Conservation (phyloP, 2,113 vertebrate genomes). For the Brachypteracias leptosomus region DNA sequence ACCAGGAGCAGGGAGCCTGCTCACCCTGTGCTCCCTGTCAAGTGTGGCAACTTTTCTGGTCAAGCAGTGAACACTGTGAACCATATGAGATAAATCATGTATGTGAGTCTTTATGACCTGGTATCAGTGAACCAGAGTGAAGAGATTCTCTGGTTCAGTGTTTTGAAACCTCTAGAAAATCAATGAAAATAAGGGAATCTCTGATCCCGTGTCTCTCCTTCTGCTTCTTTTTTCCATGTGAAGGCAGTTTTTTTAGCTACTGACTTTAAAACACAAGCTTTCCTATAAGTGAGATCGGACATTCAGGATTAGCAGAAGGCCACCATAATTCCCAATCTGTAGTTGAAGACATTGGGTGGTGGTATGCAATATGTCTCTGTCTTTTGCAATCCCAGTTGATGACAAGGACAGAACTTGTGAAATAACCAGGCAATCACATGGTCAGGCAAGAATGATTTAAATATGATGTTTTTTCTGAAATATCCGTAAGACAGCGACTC, state of each 20-base stretch:
- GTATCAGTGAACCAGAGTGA: not conserved
- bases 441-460: not conserved
- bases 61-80: not conserved
- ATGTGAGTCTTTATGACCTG: not conserved
- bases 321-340: not conserved
- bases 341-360: not conserved
- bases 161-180: not conserved
- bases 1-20: not conserved
- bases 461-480: not conserved
- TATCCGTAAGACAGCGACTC: not conserved
- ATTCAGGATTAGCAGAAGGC: not conserved
- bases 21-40: rapidly evolving
- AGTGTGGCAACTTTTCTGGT: not conserved
- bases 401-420: not conserved
- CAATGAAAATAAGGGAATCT: not conserved
- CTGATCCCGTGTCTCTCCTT: not conserved
- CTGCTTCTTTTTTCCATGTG: not conserved
- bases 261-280: not conserved
- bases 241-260: not conserved
- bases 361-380: not conserved
- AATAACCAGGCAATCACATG: not conserved
- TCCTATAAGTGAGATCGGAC: not conserved
- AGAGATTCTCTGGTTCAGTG: not conserved
- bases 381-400: not conserved
- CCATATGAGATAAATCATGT: rapidly evolving